These are phyloP conservation scores for Nycticorax nycticorax DNA, from an alignment of 2,113 vertebrate species.

Conservation along the genomic window DNA sequence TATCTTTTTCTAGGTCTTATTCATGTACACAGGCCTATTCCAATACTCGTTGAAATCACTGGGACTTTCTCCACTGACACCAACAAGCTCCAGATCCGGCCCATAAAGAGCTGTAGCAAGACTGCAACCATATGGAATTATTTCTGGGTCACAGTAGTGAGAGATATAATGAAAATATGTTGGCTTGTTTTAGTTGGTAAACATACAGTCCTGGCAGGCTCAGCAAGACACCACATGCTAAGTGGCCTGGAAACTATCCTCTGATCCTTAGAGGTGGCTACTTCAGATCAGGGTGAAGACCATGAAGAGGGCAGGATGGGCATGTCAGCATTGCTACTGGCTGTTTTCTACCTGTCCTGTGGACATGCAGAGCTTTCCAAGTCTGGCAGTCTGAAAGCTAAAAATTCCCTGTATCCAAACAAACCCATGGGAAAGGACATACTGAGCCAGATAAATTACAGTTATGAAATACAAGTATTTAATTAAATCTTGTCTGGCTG, in stretches of 20 bases:
- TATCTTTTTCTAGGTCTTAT: neutral
- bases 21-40: neutral
- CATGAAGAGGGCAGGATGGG: neutral
- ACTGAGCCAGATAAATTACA: slow-evolving; percentile 38
- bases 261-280: neutral
- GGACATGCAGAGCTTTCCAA: neutral
- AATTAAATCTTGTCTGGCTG: slow-evolving; percentile 55
- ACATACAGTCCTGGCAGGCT: neutral
- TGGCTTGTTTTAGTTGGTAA: slow-evolving; percentile 35
- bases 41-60: neutral
- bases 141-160: slow-evolving; percentile 37
- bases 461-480: slow-evolving; percentile 61
- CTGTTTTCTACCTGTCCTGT: neutral
- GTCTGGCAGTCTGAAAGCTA: neutral
- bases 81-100: neutral
- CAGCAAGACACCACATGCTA: neutral
- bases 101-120: neutral
- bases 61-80: neutral
- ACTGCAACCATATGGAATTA: slow-evolving; percentile 43
- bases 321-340: neutral
- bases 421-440: slow-evolving; percentile 31
- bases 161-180: slow-evolving; percentile 31
- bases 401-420: slow-evolving; percentile 6
- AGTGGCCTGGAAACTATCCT: neutral
- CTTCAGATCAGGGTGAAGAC: neutral